Conservation (phyloP, 2,888 invertebrate species). For the Mythimna impura region DNA sequence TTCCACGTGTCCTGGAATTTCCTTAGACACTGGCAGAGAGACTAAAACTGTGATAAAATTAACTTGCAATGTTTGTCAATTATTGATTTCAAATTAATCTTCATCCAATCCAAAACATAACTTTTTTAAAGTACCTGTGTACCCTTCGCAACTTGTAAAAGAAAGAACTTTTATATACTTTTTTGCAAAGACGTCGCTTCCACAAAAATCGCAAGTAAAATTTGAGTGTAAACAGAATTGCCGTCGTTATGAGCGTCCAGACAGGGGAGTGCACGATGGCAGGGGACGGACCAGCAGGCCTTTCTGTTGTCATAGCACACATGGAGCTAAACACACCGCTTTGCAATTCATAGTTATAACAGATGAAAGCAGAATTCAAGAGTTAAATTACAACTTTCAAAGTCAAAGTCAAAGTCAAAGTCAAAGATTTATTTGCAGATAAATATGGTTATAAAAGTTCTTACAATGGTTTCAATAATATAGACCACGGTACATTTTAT, state of each 20-base stretch:
- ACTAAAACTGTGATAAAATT: background rate
- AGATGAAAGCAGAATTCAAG: slow-evolving; percentile 1
- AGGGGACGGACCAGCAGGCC: slow-evolving; percentile 40
- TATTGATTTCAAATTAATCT: background rate
- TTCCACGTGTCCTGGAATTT: background rate
- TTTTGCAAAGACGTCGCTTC: slow-evolving; percentile 15
- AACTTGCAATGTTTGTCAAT: background rate
- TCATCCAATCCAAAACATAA: background rate
- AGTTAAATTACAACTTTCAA: background rate
- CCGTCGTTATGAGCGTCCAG: slow-evolving; percentile 38
- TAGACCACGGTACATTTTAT: too few species aligned
- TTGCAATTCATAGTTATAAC: slow-evolving; percentile 48
- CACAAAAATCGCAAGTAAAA: slow-evolving; percentile 33
- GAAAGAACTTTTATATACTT: slow-evolving; percentile 9
- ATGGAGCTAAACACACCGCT: slow-evolving; percentile 38
- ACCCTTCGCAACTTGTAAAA: background rate
- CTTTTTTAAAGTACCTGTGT: background rate
- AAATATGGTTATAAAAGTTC: too few species aligned
- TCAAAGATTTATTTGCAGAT: too few species aligned
- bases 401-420: too few species aligned
- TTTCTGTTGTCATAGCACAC: slow-evolving; percentile 49
- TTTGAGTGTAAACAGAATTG: slow-evolving; percentile 53
- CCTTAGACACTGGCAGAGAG: background rate
- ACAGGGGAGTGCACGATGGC: slow-evolving; percentile 41
- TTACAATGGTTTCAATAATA: too few species aligned